These are phyloP conservation scores for Daboia siamensis DNA, from an alignment of 2,113 vertebrate species.

Conservation along the genomic window DNA sequence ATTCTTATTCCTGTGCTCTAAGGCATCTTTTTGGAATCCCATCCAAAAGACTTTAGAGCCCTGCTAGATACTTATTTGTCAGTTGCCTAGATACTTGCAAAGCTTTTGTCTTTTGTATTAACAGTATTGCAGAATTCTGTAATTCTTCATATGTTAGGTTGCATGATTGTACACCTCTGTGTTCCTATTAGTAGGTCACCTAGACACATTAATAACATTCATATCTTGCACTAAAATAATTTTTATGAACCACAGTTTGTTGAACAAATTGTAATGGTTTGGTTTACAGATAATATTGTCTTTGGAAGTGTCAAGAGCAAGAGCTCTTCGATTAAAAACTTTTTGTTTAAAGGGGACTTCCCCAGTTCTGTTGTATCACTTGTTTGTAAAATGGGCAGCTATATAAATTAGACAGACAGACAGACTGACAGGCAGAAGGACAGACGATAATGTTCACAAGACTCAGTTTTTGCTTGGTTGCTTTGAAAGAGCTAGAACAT, in stretches of 20 bases:
- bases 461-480: not conserved
- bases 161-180: not conserved
- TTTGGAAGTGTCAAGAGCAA: not conserved
- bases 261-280: not conserved
- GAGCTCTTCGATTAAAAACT: not conserved
- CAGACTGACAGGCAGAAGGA: too few species aligned
- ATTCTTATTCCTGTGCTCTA: not conserved
- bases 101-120: not conserved
- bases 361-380: not conserved
- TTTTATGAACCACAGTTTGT: not conserved
- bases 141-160: not conserved
- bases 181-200: not conserved
- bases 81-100: not conserved
- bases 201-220: not conserved
- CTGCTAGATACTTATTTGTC: not conserved
- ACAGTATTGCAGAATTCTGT: not conserved
- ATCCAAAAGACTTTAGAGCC: not conserved
- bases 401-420: not conserved
- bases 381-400: not conserved
- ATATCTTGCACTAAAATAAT: not conserved
- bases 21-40: not conserved
- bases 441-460: not conserved
- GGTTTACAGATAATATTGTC: not conserved
- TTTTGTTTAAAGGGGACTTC: not conserved
- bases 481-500: not conserved